Base-by-base conservation (phyloP, 1,140 invertebrate species). In the Drosophila yakuba region DNA sequence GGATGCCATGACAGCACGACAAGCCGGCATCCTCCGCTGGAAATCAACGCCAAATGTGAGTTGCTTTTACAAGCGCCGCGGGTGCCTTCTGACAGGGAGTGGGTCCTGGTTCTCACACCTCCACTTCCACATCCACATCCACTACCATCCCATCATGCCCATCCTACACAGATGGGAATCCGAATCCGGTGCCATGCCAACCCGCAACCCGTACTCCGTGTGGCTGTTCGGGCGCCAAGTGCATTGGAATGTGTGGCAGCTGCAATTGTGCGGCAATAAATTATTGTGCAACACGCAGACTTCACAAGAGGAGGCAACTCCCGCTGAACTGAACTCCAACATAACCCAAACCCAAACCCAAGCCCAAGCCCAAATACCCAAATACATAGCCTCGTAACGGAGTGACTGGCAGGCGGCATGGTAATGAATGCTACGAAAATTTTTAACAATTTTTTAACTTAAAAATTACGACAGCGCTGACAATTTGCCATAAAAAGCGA, bases 201-300 rank as follows among this genome's bases (percentile, higher is more conserved):
- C 32, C 32, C 32, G 32, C 32, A 23, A 41, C 52, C 32, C 59
- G 25, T 38, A 59, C 62, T 43, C 44, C 25, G 56, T 69, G 56
- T 35, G 77, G 77, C 77, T 80, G 77, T 62, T 61, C 32, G 51
- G 67, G 82, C 69, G 78, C 71, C 81, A 83, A 86, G 79, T 86
- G 83, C 83, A 86, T 88, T 88, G 83, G 83, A 86, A 86, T 86
- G 83, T 86, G 79, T 86, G 83, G 83, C 83, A 86, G 83, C 83
- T 86, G 83, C 83, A 86, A 86, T 86, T 86, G 83, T 86, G 83
- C 79, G 83, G 83, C 83, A 88, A 86, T 86, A 86, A 86, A 86
- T 86, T 86, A 86, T 86, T 86, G 83, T 88, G 83, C 83, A 86
- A 86, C 83, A 86, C 79, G 83, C 83, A 86, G 79, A 86, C 83